phyloP scores from a whole-genome alignment of 2,888 invertebrate genomes.

The Odontocolon sp. region DNA sequence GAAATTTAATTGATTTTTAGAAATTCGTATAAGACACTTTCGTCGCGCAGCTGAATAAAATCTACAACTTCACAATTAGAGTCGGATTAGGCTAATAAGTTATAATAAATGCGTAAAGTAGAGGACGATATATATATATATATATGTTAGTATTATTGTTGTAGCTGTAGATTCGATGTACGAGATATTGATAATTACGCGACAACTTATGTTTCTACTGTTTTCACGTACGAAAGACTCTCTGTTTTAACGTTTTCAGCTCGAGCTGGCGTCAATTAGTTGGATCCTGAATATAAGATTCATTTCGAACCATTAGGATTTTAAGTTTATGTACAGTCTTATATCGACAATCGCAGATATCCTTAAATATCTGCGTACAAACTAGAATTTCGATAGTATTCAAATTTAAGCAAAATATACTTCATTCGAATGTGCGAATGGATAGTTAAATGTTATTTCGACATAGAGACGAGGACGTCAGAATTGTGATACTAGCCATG shows the following conservation, averaged over 20 bases:
- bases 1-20: conserved; percentile 31
- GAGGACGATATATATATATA: neutral
- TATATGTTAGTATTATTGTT: conserved; percentile 44
- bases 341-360: conserved; percentile 1
- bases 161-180: conserved; percentile 12
- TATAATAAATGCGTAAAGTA: conserved; percentile 16
- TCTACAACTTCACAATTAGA: neutral
- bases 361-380: no score
- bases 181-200: conserved; percentile 21
- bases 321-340: conserved; percentile 32
- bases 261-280: conserved; percentile 22
- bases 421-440: conserved; percentile 3
- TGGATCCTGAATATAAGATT: conserved; percentile 48
- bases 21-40: conserved; percentile 53
- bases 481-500: conserved; percentile 79
- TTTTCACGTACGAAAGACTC: conserved; percentile 10
- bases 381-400: conserved; percentile 34
- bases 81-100: conserved; percentile 1
- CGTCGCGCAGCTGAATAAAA: conserved; percentile 64
- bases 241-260: conserved; percentile 11
- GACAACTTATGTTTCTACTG: conserved; percentile 26
- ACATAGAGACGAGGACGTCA: conserved; percentile 54
- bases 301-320: conserved; percentile 5
- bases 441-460: conserved; percentile 45
- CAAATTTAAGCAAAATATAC: neutral